Conservation (phyloP, 1,140 invertebrate species). For the Panulirus ornatus region DNA sequence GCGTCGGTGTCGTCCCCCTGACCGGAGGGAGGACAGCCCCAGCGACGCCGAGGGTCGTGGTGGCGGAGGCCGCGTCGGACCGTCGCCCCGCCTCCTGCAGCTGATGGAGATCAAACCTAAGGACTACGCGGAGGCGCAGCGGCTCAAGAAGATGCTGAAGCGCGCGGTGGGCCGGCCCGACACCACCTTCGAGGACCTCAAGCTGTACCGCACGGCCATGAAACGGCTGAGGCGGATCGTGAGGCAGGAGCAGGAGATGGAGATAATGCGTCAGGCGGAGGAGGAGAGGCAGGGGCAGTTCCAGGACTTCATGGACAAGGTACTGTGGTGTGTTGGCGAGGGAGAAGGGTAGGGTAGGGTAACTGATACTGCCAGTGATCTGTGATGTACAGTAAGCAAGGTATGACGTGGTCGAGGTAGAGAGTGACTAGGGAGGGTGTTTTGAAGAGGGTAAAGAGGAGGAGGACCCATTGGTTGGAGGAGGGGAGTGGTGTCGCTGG, state of each 20-base stretch:
- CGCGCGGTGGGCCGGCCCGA: constrained; percentile 70
- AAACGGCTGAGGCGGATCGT: constrained; percentile 68
- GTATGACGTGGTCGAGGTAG: too few species aligned
- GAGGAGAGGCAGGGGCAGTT: constrained; percentile 60
- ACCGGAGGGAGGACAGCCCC: constrained; percentile 34
- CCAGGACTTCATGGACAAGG: constrained; percentile 71
- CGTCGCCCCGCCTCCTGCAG: constrained; percentile 15
- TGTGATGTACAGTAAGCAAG: background rate
- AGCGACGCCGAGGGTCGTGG: background rate
- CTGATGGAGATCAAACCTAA: constrained; percentile 49
- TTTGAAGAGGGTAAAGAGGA: background rate
- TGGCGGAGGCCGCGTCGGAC: background rate
- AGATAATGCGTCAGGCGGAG: constrained; percentile 65
- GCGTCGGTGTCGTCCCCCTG: constrained; percentile 17
- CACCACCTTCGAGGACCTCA: constrained; percentile 74
- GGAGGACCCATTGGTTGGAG: background rate
- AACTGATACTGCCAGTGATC: background rate
- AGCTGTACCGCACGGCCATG: constrained; percentile 72
- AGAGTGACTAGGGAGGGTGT: too few species aligned
- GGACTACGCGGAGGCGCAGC: constrained; percentile 68
- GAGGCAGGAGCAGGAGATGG: constrained; percentile 70
- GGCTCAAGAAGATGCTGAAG: constrained; percentile 74
- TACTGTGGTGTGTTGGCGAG: too few species aligned
- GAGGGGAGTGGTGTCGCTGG: background rate
- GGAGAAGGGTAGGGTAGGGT: background rate